Evolutionary conservation across 2,113 vertebrate species (phyloP).

Genomic region (Garra rufa): DNA sequence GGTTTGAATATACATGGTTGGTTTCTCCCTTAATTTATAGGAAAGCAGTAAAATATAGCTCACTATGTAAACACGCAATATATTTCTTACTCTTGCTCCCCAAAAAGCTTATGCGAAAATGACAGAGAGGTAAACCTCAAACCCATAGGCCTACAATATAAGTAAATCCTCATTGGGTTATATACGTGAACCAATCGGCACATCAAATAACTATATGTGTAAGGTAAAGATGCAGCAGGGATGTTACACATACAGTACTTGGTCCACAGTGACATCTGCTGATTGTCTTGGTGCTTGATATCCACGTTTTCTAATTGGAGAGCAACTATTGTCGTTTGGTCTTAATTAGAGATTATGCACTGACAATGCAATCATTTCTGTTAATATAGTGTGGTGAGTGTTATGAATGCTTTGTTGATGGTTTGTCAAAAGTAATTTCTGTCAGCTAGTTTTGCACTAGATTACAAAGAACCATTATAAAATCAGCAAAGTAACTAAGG

Average conservation of each 20-base stretch:
- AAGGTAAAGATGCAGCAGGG: neutral
- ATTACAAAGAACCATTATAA: neutral
- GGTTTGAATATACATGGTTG: neutral
- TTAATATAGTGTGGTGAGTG: constrained; percentile 14
- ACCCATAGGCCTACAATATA: neutral
- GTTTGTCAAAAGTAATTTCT: neutral
- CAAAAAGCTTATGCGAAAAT: neutral
- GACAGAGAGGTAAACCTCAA: neutral
- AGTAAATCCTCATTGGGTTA: neutral
- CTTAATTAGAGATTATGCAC: too few species aligned
- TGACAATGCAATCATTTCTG: neutral
- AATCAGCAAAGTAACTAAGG: constrained; percentile 6
- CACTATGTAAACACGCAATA: neutral
- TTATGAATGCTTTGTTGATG: neutral
- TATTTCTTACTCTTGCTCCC: neutral
- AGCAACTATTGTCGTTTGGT: too few species aligned
- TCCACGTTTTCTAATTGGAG: neutral
- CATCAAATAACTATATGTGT: neutral
- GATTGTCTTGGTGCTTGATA: constrained; percentile 58
- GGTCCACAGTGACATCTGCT: constrained; percentile 80
- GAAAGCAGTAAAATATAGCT: neutral
- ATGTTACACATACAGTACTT: constrained; percentile 55
- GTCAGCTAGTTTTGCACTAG: neutral
- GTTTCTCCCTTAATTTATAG: neutral
- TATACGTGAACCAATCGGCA: neutral